Conservation (phyloP, 1,140 invertebrate species). For the Drosophila subobscura region DNA sequence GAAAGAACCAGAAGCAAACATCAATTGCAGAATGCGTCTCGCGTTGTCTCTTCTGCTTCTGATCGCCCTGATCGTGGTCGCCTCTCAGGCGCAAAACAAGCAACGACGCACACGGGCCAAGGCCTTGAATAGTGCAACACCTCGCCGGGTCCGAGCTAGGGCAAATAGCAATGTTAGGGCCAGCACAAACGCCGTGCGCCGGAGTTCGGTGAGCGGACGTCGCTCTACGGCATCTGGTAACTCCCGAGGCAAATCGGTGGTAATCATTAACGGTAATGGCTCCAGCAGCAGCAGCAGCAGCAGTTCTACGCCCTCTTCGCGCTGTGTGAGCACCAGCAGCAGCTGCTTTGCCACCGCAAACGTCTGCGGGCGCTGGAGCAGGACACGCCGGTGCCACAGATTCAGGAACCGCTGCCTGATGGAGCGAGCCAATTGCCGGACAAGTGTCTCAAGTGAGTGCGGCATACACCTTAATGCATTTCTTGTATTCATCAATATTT, state of each 20-base stretch:
- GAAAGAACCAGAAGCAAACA: conserved; percentile 10
- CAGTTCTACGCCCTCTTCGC: conserved; percentile 29
- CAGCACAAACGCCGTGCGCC: not conserved
- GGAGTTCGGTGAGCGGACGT: not conserved
- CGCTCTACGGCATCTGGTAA: not conserved
- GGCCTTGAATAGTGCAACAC: conserved; percentile 1
- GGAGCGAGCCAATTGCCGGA: conserved; percentile 32
- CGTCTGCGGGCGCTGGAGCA: conserved; percentile 40
- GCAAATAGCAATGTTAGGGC: not conserved
- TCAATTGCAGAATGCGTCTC: conserved; percentile 22
- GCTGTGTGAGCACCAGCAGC: conserved; percentile 17
- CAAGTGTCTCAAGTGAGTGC: conserved; percentile 38
- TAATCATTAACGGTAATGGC: not conserved
- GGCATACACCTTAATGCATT: too few species aligned
- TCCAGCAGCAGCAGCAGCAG: conserved; percentile 12
- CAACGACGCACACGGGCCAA: not conserved
- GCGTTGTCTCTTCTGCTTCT: conserved; percentile 26
- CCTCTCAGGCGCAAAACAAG: conserved; percentile 37
- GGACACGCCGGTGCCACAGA: conserved; percentile 16
- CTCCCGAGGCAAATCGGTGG: not conserved
- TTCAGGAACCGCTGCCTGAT: conserved; percentile 34
- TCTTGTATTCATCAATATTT: not conserved
- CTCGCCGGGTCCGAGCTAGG: not conserved
- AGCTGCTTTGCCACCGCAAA: conserved; percentile 21
- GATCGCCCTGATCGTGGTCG: conserved; percentile 28